phyloP scores from a whole-genome alignment of 2,797 vertebrate species.

The Poecile montanus region DNA sequence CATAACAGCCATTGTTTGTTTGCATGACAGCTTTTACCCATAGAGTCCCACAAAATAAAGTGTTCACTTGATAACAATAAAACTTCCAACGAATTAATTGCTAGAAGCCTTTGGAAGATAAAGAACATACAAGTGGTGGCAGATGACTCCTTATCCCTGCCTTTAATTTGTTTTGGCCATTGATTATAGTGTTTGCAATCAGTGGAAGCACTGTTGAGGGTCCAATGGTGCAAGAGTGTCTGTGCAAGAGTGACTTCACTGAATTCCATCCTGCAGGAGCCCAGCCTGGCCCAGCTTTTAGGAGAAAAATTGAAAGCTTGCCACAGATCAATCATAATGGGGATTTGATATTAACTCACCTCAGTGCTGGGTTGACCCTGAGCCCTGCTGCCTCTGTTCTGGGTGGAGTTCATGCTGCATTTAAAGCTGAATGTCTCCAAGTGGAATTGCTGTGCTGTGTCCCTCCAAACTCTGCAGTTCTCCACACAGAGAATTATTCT shows the following conservation, averaged over 20 bases:
- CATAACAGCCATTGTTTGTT: constrained; percentile 30
- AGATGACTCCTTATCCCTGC: constrained; percentile 12
- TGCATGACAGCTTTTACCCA: constrained; percentile 1
- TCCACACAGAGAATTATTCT: background rate
- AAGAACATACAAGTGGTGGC: background rate
- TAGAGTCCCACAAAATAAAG: constrained; percentile 16
- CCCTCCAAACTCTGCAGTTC: background rate
- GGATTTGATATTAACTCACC: constrained; percentile 1
- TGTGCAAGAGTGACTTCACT: background rate
- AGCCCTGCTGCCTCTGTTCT: background rate
- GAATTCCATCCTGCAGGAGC: background rate
- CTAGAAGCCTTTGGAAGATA: constrained; percentile 39
- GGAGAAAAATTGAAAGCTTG: background rate
- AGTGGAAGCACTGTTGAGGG: background rate
- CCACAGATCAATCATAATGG: background rate
- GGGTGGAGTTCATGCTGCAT: background rate
- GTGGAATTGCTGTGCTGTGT: background rate
- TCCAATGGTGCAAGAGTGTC: background rate
- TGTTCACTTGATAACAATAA: constrained; percentile 44
- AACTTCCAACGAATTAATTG: constrained; percentile 44
- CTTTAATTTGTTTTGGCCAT: constrained; percentile 55
- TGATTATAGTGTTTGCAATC: constrained; percentile 30
- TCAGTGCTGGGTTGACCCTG: background rate
- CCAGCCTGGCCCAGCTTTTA: background rate
- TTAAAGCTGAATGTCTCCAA: background rate